Base-by-base conservation (phyloP, 1,140 invertebrate species). In the Temnothorax curvispinosus region DNA sequence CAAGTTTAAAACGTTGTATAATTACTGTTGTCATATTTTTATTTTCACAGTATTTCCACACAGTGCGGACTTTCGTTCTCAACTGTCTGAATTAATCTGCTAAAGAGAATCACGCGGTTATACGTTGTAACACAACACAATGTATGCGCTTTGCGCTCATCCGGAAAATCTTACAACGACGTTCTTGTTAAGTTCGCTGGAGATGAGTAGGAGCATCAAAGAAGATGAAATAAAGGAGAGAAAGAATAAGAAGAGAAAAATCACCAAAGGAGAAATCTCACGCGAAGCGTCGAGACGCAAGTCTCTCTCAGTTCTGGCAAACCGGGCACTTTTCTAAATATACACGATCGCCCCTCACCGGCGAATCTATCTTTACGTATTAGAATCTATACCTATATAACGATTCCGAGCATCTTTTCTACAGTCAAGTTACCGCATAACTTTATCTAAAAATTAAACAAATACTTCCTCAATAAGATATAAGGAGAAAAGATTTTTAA, bases 281-380 rank as follows among this genome's bases (percentile, higher is more conserved):
- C 86, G 69, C 69, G 65, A 86, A 69, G 72, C 71, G 32, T 75
- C 69, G 62, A 87, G 87, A 90, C 87, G 60, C 80, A 85, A 91
- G 85, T 88, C 88, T 92, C 87, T 69, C 65, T 94, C 91, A 92
- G 93, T 93, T 95, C 94, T 95, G 95, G 95, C 94, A 94, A 95
- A 94, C 94, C 88, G 90, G 93, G 89, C 90, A 93, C 93, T 95
- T 94, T 94, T 95, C 94, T 95, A 95, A 95, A 95, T 95, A 94
- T 95, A 95, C 88, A 91, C 91, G 86, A 93, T 93, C 93, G 89
- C 93, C 94, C 94, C 94, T 94, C 94, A 94, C 94, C 93, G 93
- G 92, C 93, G 88, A 93, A 94, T 95, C 94, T 95, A 95, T 95
- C 95, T 95, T 95, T 95, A 95, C 93, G 93, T 94, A 94, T 95